These are phyloP conservation scores for Aphis craccivora DNA, from an alignment of 1,140 invertebrate species.

Conservation along the genomic window DNA sequence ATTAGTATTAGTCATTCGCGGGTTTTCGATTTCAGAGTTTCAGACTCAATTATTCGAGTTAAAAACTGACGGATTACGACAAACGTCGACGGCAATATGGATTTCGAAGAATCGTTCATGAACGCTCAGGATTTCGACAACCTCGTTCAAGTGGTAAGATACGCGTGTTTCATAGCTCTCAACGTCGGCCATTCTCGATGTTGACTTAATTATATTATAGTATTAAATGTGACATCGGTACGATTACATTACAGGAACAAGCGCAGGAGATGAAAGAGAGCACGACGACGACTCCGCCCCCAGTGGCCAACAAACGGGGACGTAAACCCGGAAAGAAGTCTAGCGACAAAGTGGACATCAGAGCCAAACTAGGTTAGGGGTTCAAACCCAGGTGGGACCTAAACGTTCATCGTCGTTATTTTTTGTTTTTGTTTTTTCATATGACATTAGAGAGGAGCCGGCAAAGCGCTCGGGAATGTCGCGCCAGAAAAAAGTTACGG, in stretches of 20 bases:
- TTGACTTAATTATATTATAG: background rate
- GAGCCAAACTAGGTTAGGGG: slow-evolving; percentile 84
- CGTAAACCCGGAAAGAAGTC: slow-evolving; percentile 87
- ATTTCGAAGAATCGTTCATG: slow-evolving; percentile 61
- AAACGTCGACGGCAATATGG: slow-evolving; percentile 26
- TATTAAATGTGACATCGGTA: background rate
- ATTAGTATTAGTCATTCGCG: background rate
- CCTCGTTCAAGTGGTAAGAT: slow-evolving; percentile 55
- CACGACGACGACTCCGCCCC: slow-evolving; percentile 63
- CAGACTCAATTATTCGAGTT: background rate
- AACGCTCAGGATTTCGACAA: slow-evolving; percentile 59
- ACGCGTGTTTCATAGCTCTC: background rate
- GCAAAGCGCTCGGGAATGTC: slow-evolving; percentile 95
- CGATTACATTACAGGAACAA: slow-evolving; percentile 57
- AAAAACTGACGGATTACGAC: background rate
- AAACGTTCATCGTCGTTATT: background rate
- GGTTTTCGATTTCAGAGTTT: background rate
- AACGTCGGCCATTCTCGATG: background rate
- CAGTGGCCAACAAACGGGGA: slow-evolving; percentile 72
- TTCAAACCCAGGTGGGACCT: background rate
- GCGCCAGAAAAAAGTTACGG: slow-evolving; percentile 93
- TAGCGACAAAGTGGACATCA: slow-evolving; percentile 90
- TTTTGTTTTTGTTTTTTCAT: background rate
- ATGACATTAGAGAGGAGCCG: slow-evolving; percentile 82
- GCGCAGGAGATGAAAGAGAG: slow-evolving; percentile 74